Evolutionary conservation across 2,888 invertebrate genomes (phyloP).

Genomic region (Volucella bombylans): DNA sequence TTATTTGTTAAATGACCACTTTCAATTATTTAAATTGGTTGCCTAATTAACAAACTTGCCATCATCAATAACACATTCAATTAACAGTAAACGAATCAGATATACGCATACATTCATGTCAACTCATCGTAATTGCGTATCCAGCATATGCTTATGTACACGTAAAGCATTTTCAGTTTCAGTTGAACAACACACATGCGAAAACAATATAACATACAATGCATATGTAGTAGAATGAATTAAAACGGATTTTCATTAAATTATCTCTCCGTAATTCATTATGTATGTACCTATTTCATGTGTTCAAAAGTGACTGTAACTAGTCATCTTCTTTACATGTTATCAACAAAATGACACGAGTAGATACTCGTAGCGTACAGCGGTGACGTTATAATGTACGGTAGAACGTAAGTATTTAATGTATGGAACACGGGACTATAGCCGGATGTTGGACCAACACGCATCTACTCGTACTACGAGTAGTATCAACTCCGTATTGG

Average conservation of each 20-base stretch:
- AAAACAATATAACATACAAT: no score
- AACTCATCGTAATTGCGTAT: background rate
- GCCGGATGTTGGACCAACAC: conserved; percentile 58
- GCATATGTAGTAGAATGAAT: conserved; percentile 35
- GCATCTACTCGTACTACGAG: conserved; percentile 19
- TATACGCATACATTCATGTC: conserved; percentile 14
- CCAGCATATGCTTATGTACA: background rate
- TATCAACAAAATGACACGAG: conserved; percentile 56
- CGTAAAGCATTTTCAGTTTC: conserved; percentile 40
- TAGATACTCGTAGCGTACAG: conserved; percentile 18
- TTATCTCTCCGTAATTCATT: conserved; percentile 68
- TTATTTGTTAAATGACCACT: conserved; percentile 52
- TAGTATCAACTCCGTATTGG: conserved; percentile 9
- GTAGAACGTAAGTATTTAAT: conserved; percentile 42
- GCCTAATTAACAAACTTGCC: conserved; percentile 64
- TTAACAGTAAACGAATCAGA: conserved; percentile 69
- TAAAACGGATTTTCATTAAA: conserved; percentile 71
- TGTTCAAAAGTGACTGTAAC: conserved; percentile 53
- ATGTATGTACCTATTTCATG: conserved; percentile 60
- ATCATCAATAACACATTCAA: conserved; percentile 69
- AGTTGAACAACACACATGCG: background rate
- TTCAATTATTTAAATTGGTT: conserved; percentile 67
- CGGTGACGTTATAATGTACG: conserved; percentile 52
- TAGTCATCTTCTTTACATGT: conserved; percentile 50
- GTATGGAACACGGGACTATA: conserved; percentile 51